Conservation (phyloP, 2,888 invertebrate genomes). For the Netelia virgata region DNA sequence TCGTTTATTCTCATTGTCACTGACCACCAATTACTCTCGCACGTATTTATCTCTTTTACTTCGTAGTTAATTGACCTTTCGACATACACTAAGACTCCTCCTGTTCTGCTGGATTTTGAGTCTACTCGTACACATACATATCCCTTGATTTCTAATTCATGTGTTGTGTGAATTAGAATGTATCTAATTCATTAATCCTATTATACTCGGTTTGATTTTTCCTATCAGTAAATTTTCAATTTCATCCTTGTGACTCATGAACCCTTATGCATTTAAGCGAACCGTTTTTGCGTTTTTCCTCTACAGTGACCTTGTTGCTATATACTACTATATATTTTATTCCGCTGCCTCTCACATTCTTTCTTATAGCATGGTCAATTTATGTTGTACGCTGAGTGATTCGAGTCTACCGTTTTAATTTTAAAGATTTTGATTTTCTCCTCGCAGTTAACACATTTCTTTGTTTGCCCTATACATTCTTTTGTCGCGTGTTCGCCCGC, state of each 20-base stretch:
- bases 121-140: conserved; percentile 48
- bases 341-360: too few species aligned
- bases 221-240: conserved; percentile 45
- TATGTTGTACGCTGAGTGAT: too few species aligned
- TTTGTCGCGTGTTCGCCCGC: too few species aligned
- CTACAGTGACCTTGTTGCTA: conserved; percentile 17
- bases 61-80: conserved; percentile 40
- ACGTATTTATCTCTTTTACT: conserved; percentile 11
- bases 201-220: conserved; percentile 44
- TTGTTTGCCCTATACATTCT: too few species aligned
- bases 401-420: too few species aligned
- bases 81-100: too few species aligned
- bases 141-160: conserved; percentile 50
- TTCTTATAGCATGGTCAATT: too few species aligned
- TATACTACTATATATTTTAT: conserved; percentile 10
- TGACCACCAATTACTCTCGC: conserved; percentile 27
- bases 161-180: too few species aligned
- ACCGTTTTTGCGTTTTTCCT: conserved; percentile 19
- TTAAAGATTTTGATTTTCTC: too few species aligned
- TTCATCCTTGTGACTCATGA: conserved; percentile 64
- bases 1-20: conserved; percentile 33
- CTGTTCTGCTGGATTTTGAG: too few species aligned
- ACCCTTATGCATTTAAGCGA: conserved; percentile 43
- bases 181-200: too few species aligned
- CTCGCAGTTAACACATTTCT: too few species aligned